Percentiles rank a stretch among this genome's conserved stretches.
Evolutionary conservation across 2,113 vertebrate species (phyloP).

Genomic region (Hemiscyllium ocellatum): DNA sequence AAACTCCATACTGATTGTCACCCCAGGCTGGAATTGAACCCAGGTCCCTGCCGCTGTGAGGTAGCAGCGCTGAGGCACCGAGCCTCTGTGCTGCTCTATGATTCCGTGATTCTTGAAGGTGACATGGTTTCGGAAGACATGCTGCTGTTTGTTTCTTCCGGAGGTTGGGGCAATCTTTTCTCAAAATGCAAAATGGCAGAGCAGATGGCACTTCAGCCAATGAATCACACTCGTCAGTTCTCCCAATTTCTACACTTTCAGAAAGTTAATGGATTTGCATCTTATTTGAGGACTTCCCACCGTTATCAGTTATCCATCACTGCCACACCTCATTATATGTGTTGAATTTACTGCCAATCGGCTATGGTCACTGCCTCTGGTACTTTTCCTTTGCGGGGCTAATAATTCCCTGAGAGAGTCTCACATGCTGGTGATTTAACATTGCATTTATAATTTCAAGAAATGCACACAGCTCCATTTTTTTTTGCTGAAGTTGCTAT

Average conservation of each 20-base stretch:
- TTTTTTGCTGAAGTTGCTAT: conserved; percentile 33
- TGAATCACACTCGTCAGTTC: neutral
- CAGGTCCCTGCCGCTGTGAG: too few relatives aligned
- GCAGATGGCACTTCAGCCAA: neutral
- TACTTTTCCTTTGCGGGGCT: neutral
- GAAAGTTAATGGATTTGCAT: conserved; percentile 43
- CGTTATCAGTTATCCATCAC: conserved; percentile 41
- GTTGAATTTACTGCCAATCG: neutral
- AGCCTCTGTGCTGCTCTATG: too few relatives aligned
- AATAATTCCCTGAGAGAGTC: neutral
- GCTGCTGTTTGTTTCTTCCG: neutral
- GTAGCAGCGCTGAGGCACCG: too few relatives aligned
- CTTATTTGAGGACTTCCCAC: neutral
- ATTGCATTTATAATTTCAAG: conserved; percentile 24
- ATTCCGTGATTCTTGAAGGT: too few relatives aligned
- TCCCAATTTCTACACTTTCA: conserved; percentile 14
- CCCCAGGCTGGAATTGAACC: too few relatives aligned
- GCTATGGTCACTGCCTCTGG: neutral
- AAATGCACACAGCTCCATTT: neutral
- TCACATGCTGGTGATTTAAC: conserved; percentile 25
- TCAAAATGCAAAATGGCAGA: neutral
- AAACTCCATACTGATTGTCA: too few relatives aligned
- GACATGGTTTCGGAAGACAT: neutral
- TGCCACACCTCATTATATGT: conserved; percentile 37
- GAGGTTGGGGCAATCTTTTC: neutral